These are phyloP conservation scores for Podilymbus podiceps DNA, from an alignment of 2,113 vertebrate genomes.

Conservation along the genomic window DNA sequence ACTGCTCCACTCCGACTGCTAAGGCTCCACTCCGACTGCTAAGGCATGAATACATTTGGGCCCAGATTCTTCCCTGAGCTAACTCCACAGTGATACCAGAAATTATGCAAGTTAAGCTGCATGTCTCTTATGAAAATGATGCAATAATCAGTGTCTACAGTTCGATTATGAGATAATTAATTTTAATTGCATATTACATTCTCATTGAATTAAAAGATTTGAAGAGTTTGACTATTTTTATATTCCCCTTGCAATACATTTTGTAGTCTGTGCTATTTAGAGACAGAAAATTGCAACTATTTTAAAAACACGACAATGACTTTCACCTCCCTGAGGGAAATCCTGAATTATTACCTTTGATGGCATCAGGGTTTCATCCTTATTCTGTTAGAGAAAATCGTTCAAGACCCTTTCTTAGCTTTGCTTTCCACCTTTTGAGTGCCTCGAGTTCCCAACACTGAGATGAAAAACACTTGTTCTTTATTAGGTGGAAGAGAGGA, in stretches of 20 bases:
- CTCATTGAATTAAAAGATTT: constrained; percentile 78
- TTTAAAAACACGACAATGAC: constrained; percentile 68
- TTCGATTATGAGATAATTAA: constrained; percentile 79
- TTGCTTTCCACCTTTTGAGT: neutral
- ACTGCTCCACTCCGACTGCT: neutral
- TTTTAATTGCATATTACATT: constrained; percentile 81
- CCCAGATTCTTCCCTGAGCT: constrained; percentile 31
- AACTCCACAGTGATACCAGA: constrained; percentile 45
- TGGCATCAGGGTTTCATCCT: constrained; percentile 15
- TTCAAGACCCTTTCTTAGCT: neutral
- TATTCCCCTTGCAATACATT: constrained; percentile 70
- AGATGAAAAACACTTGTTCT: fast-evolving
- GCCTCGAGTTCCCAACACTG: neutral
- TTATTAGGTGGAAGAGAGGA: neutral
- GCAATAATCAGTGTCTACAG: constrained; percentile 78
- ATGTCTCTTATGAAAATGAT: constrained; percentile 72
- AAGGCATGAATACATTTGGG: neutral
- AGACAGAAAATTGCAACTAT: constrained; percentile 71
- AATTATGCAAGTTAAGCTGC: constrained; percentile 64
- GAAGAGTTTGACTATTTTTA: constrained; percentile 73
- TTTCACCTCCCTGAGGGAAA: constrained; percentile 61
- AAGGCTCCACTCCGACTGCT: neutral
- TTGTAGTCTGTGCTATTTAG: constrained; percentile 71
- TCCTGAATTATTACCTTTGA: constrained; percentile 45
- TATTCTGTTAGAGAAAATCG: constrained; percentile 1